Conservation (phyloP, 2,113 vertebrate genomes). For the Zosterops lateralis region DNA sequence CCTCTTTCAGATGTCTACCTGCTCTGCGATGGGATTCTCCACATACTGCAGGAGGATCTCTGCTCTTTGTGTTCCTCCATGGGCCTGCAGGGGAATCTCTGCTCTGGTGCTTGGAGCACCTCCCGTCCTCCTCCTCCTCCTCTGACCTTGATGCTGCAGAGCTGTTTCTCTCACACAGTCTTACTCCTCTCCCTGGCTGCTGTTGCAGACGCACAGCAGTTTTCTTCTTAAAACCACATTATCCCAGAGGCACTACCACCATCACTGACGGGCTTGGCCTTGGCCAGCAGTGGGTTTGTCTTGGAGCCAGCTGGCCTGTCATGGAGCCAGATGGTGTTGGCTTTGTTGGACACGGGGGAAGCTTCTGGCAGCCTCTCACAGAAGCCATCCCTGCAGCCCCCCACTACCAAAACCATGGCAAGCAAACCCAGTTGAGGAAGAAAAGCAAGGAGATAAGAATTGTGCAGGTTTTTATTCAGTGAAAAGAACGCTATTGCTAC, state of each 20-base stretch:
- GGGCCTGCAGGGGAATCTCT: not conserved
- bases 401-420: not conserved
- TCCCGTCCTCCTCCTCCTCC: not conserved
- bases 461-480: not conserved
- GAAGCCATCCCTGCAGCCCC: not conserved
- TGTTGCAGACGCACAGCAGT: not conserved
- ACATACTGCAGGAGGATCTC: not conserved
- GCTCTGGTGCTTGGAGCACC: not conserved
- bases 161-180: not conserved
- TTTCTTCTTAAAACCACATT: not conserved
- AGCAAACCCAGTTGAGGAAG: not conserved
- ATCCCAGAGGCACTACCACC: fast-evolving
- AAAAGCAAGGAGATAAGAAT: not conserved
- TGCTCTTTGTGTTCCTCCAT: not conserved
- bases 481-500: not conserved
- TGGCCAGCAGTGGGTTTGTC: not conserved
- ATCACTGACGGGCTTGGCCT: not conserved
- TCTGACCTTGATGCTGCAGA: not conserved
- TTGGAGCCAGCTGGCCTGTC: not conserved
- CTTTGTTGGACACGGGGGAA: not conserved
- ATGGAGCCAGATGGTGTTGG: not conserved
- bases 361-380: not conserved
- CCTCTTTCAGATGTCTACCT: not conserved
- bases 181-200: not conserved
- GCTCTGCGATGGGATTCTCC: not conserved